phyloP scores from a whole-genome alignment of 2,113 vertebrate species.

The Lepus timidus region DNA sequence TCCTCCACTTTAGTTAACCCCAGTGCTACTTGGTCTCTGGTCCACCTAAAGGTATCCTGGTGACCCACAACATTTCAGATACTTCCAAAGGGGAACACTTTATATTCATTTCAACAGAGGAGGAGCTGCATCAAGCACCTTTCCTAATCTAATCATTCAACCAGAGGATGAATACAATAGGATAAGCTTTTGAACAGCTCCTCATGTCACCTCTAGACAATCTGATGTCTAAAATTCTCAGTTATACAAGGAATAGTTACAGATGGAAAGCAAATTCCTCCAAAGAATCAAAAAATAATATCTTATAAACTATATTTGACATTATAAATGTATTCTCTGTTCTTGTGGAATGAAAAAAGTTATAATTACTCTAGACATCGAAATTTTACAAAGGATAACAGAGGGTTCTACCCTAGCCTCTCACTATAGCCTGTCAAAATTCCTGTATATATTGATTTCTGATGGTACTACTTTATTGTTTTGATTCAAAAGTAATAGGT shows the following conservation, averaged over 20 bases:
- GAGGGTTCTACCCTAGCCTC: neutral
- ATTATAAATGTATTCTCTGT: neutral
- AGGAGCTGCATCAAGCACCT: neutral
- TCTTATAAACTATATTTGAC: neutral
- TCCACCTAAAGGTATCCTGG: neutral
- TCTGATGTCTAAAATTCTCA: neutral
- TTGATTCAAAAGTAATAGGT: neutral
- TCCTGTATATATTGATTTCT: neutral
- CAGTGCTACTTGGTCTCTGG: neutral
- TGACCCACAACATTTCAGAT: neutral
- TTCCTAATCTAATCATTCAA: neutral
- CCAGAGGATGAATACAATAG: conserved; percentile 4
- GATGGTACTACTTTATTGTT: neutral
- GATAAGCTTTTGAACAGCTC: neutral
- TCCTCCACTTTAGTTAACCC: neutral
- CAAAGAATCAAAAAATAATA: neutral
- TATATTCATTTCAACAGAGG: neutral
- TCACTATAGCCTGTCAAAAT: neutral
- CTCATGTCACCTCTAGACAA: neutral
- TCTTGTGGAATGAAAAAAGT: neutral
- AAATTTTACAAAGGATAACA: conserved; percentile 13
- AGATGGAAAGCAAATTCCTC: neutral
- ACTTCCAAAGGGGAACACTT: conserved; percentile 24
- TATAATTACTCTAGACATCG: neutral
- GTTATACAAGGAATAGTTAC: neutral